These are phyloP conservation scores for Alethe diademata DNA, from an alignment of 2,113 vertebrate genomes.

Conservation along the genomic window DNA sequence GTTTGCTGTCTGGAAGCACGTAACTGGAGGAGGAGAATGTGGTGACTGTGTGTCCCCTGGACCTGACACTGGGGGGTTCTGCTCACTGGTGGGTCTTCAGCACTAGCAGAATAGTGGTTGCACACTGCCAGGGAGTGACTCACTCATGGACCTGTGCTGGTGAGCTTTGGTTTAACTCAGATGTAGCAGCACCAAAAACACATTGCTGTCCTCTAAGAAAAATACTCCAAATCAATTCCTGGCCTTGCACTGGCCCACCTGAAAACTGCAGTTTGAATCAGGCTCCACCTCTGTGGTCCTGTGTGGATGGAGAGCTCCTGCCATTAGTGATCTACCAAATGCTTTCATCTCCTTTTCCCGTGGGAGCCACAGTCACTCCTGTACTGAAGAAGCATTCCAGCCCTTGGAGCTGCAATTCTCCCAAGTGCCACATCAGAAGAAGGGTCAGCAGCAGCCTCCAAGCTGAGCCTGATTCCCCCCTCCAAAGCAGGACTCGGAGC, in stretches of 20 bases:
- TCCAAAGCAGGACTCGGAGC: rapidly evolving
- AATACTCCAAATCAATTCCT: neutral
- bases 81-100: rapidly evolving
- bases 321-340: neutral
- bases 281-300: neutral
- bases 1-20: neutral
- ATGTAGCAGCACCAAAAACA: neutral
- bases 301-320: neutral
- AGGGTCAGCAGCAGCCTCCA: neutral
- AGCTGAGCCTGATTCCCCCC: rapidly evolving
- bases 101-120: neutral
- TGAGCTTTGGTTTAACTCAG: neutral
- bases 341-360: neutral
- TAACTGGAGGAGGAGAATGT: neutral
- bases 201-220: rapidly evolving
- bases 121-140: neutral
- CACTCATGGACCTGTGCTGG: neutral
- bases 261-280: neutral
- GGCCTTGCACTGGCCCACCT: neutral
- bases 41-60: neutral
- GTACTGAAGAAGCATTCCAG: neutral
- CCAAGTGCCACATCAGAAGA: neutral
- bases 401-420: neutral
- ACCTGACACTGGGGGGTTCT: neutral
- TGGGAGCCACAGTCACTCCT: rapidly evolving